Evolutionary conservation across 2,797 vertebrate genomes (phyloP), one percentile per base, ranked within the genome.

Genomic region (Lagodon rhomboides): DNA sequence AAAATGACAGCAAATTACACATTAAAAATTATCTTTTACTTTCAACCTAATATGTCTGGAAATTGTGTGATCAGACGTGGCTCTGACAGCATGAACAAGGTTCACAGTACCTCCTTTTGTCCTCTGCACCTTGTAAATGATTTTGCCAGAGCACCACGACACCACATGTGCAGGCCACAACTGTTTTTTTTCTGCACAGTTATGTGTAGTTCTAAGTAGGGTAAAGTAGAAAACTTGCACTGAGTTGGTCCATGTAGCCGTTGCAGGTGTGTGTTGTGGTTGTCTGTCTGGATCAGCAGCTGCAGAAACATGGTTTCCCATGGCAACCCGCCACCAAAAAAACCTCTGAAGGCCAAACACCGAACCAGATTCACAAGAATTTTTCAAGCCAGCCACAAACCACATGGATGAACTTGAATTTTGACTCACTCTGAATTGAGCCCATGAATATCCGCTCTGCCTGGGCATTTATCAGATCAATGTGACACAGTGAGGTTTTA

Each of bases 191-290:
- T 46, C 23, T 50, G 55, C 22, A 51, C 1, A 0, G 11, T 55
- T 55, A 22, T 25, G 3, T 5, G 20, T 22, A n/a, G 23, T 71
- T 41, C 20, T 54, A 55, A 51, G 2, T 16, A 6, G 22, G n/a
- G 25, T n/a, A 1, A 5, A n/a, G 27, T 23, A 23, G 3, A 75
- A 68, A 44, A 30, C 9, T 66, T 62, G 23, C 50, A 68, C 73
- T 77, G n/a, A 3, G 5, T 34, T 73, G 58, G 77, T 54, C 27
- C 55, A 25, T 17, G 17, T 84, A 27, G 15, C 34, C 2, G 16
- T 71, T 66, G 62, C 86, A 90, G 87, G 88, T 89, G 85, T 84
- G 73, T 1, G 12, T 23, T 69, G 68, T 46, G 76, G 66, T 72
- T 46, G 20, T 11, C 22, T 63, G 47, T 70, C 71, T 78, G 54